Evolutionary conservation across 92 coral and sea anemone genomes (phyloP), one percentile per base, ranked within the genome.

Genomic region (Heliopora coerulea): DNA sequence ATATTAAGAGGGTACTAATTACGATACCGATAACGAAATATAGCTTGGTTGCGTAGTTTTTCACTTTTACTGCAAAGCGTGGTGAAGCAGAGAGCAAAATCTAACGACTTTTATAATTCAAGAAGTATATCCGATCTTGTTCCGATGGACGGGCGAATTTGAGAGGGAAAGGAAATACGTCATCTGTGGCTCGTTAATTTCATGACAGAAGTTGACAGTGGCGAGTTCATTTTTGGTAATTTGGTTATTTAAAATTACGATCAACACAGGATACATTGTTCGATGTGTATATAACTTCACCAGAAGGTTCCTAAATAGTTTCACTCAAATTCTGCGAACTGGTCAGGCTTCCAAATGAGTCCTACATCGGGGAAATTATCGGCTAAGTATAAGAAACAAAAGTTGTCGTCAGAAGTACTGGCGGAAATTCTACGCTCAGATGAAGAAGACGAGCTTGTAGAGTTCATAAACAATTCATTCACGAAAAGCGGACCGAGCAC

Each of bases 391-490:
- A 82, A 79, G 39, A 80, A 73, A 35, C 79, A 88, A 65, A 86
- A 81, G 58, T 62, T 78, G 3, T 85, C 73, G 61, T 70, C 87
- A 28, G 91, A 91, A 62, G 97, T 85, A 14, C 61, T 95, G 85
- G 89, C 91, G 7, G 99, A 95, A 69, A 85, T 88, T 33, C 85
- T 90, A 27, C 92, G 96, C 14, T 81, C 83, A 29, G 91, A 96
- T 88, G 93, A 90, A 44, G 99, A 90, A 32, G 96, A 88, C 65
- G 98, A 93, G 48, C 74, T 93, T 32, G 90, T 90, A 3, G 99
- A 95, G 35, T 90, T 83, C 69, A 85, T 86, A 30, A 90, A 83
- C 61, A 70, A 39, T 24, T 62, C 96, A 29, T 70, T 26, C 64
- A 60, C 42, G 50, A 56, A 32, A 14, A 59, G 41, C 39, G 63